Conservation (phyloP, 2,797 vertebrate genomes). For the Crypturellus tataupa region DNA sequence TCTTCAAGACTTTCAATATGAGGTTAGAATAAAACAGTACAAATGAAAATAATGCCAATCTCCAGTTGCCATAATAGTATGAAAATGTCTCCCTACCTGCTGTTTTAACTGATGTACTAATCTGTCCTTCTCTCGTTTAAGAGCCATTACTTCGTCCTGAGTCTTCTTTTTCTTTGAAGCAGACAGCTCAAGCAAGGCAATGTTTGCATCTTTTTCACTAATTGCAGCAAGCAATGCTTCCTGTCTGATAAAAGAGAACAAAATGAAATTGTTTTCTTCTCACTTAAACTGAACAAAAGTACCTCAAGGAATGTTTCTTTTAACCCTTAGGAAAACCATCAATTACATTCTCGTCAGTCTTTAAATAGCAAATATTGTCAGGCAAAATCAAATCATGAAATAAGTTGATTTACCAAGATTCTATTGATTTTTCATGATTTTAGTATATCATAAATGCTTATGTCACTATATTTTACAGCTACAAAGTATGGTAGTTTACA, state of each 20-base stretch:
- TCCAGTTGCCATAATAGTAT: conserved; percentile 17
- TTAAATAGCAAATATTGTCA: background rate
- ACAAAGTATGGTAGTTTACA: background rate
- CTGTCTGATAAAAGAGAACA: conserved; percentile 86
- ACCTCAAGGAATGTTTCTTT: background rate
- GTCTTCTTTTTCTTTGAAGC: conserved; percentile 99
- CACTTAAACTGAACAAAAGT: background rate
- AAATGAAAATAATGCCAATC: conserved; percentile 30
- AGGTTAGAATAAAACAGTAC: conserved; percentile 38
- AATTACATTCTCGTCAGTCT: background rate
- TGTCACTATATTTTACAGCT: background rate
- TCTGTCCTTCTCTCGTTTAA: conserved; percentile 97
- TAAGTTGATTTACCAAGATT: background rate
- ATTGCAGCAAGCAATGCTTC: conserved; percentile 97
- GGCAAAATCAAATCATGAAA: background rate
- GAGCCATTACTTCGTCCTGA: conserved; percentile 95
- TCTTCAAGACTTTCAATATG: conserved; percentile 40
- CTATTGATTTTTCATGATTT: background rate
- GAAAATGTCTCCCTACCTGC: conserved; percentile 86
- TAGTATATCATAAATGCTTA: background rate
- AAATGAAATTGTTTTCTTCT: conserved; percentile 32
- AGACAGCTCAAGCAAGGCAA: conserved; percentile 96
- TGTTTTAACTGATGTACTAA: conserved; percentile 98
- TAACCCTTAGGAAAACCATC: background rate
- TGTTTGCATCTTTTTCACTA: conserved; percentile 99